phyloP scores from a whole-genome alignment of 2,113 vertebrate genomes.

The Blennius ocellaris region DNA sequence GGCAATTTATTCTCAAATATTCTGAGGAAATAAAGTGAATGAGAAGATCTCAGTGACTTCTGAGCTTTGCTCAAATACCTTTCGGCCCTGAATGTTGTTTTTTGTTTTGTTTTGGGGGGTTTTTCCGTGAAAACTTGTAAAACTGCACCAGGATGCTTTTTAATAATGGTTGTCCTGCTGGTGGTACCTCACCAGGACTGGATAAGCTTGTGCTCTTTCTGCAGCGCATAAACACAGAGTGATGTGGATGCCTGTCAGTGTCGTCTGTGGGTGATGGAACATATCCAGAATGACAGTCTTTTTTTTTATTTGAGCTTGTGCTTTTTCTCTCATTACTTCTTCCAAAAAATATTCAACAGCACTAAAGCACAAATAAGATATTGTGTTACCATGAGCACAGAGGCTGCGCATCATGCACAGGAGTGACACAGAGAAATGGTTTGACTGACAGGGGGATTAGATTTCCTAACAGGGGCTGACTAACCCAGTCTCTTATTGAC shows the following conservation, averaged over 20 bases:
- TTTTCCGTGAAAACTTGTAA: no score
- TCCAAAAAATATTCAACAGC: neutral
- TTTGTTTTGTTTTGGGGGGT: no score
- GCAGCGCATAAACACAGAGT: constrained; percentile 37
- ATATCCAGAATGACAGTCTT: constrained; percentile 11
- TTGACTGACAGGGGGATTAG: constrained; percentile 64
- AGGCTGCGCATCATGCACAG: neutral
- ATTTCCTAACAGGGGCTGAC: constrained; percentile 42
- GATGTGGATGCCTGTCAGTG: constrained; percentile 46
- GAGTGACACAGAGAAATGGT: constrained; percentile 21
- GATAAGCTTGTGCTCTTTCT: constrained; percentile 20
- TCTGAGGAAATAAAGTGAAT: neutral
- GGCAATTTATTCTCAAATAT: neutral
- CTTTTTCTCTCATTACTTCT: neutral
- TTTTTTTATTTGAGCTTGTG: neutral
- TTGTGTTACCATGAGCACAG: neutral
- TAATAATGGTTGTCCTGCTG: constrained; percentile 31
- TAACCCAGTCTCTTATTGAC: constrained; percentile 68
- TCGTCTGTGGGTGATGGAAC: constrained; percentile 44
- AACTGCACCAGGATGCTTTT: no score
- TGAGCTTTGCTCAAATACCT: neutral
- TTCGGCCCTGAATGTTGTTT: constrained; percentile 1
- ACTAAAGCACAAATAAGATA: constrained; percentile 1
- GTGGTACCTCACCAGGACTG: constrained; percentile 30
- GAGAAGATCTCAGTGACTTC: neutral